Conservation (phyloP, 2,797 vertebrate genomes). For the Melanitta fusca region DNA sequence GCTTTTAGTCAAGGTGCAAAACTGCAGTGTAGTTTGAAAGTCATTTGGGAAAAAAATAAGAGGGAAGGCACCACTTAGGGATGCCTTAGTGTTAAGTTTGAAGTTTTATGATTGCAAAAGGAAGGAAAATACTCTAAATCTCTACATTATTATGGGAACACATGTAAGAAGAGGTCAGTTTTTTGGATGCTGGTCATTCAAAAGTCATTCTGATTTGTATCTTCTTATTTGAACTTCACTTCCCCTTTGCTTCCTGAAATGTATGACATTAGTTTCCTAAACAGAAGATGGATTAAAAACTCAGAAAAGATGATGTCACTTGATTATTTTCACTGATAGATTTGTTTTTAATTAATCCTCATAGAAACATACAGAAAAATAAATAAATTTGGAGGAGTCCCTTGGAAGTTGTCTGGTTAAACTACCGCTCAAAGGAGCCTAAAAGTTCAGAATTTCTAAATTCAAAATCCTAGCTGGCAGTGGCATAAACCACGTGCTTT, state of each 20-base stretch:
- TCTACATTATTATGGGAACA: not conserved
- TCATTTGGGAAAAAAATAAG: not conserved
- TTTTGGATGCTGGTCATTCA: not conserved
- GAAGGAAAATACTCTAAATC: not conserved
- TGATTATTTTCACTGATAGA: not conserved
- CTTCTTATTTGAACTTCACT: not conserved
- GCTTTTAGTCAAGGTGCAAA: not conserved
- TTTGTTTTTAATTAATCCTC: not conserved
- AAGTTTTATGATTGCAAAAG: not conserved
- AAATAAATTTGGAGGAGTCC: not conserved
- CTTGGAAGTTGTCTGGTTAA: not conserved
- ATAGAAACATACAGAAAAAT: not conserved
- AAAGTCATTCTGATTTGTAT: not conserved
- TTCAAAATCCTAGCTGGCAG: not conserved
- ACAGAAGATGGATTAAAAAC: not conserved
- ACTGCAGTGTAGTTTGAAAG: not conserved
- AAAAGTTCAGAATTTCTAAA: not conserved
- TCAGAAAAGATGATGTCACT: not conserved
- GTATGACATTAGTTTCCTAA: not conserved
- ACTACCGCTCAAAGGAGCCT: not conserved
- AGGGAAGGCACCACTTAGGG: not conserved
- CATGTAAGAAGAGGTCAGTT: not conserved
- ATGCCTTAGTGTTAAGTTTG: not conserved
- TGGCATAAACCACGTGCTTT: not conserved
- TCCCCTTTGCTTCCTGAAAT: not conserved